Conservation (phyloP, 1,140 invertebrate species). For the Arion vulgaris region DNA sequence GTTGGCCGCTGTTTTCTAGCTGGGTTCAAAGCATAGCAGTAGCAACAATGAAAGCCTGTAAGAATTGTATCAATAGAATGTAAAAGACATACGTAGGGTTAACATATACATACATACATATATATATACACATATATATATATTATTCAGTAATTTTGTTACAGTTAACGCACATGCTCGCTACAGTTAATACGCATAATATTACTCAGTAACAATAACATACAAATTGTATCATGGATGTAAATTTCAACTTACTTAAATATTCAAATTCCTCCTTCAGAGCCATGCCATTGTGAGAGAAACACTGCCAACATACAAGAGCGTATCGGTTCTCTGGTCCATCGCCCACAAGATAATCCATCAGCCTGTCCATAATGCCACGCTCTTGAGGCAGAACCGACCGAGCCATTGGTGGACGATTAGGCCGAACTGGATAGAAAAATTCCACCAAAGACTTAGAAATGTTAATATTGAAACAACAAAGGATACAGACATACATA, state of each 20-base stretch:
- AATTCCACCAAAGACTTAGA: neutral
- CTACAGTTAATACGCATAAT: no score
- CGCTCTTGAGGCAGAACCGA: slow-evolving; percentile 79
- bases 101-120: no score
- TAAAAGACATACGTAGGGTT: no score
- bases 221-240: no score
- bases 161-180: no score
- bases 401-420: slow-evolving; percentile 70
- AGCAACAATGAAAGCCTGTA: slow-evolving; percentile 87
- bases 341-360: slow-evolving; percentile 96
- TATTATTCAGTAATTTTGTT: no score
- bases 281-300: slow-evolving; percentile 97
- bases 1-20: slow-evolving; percentile 85
- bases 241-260: slow-evolving; percentile 78
- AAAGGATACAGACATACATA: neutral
- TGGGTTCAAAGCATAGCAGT: slow-evolving; percentile 87
- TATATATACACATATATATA: no score
- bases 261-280: slow-evolving; percentile 97
- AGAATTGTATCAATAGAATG: neutral
- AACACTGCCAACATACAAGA: slow-evolving; percentile 92
- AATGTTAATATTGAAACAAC: no score
- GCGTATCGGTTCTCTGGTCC: slow-evolving; percentile 95
- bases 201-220: no score
- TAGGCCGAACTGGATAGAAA: slow-evolving; percentile 45
- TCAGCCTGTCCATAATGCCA: slow-evolving; percentile 85